A percentile compares a stretch with the other conserved stretches of the same genome.
phyloP scores from a whole-genome alignment of 2,888 invertebrate genomes.

The Pediacus dermestoides region DNA sequence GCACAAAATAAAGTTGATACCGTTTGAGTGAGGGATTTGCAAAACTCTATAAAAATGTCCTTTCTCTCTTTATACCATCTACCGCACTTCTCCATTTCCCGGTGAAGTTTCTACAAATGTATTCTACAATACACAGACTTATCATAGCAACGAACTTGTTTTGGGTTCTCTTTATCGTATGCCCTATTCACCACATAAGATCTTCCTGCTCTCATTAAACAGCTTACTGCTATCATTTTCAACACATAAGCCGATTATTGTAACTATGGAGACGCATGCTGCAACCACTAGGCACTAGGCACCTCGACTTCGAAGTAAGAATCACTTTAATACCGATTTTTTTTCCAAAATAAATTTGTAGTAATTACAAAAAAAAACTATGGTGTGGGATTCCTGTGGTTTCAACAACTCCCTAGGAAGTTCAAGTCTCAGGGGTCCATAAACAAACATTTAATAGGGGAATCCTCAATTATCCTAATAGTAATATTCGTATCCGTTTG shows the following conservation, averaged over 20 bases:
- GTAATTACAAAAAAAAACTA: too few species aligned
- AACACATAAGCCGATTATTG: conserved; percentile 47
- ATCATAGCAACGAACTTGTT: conserved; percentile 2
- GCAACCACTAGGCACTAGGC: too few species aligned
- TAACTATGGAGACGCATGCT: conserved; percentile 36
- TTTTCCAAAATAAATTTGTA: too few species aligned
- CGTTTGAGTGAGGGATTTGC: too few species aligned
- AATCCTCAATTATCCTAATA: conserved; percentile 43
- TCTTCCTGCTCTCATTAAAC: conserved; percentile 41
- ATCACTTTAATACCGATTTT: too few species aligned
- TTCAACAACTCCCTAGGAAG: too few species aligned
- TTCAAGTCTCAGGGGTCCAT: background rate
- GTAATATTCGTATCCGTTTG: conserved; percentile 48
- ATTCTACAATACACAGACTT: conserved; percentile 5
- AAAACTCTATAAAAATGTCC: conserved; percentile 6
- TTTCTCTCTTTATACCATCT: background rate
- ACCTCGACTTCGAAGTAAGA: too few species aligned
- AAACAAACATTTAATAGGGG: conserved; percentile 26
- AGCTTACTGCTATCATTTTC: conserved; percentile 46
- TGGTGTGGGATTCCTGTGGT: too few species aligned
- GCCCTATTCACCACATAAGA: conserved; percentile 24
- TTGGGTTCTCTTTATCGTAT: conserved; percentile 19
- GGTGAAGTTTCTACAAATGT: conserved; percentile 1
- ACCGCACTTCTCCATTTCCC: too few species aligned
- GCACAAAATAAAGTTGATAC: too few species aligned